Evolutionary conservation across 2,888 invertebrate genomes (phyloP).

Genomic region (Drosophila vallismaia): DNA sequence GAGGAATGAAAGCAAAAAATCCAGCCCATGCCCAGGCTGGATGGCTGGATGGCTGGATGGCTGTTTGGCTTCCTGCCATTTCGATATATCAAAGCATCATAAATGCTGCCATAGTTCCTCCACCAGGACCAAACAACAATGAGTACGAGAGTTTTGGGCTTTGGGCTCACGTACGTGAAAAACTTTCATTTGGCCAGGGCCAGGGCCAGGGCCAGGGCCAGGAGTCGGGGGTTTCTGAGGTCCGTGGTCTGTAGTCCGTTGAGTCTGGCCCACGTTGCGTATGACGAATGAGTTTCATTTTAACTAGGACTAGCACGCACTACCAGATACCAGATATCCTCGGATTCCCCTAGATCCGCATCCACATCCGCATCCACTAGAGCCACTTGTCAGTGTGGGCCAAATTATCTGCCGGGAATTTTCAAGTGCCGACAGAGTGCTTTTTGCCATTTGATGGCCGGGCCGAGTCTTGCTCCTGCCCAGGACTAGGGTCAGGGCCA

Average conservation of each 20-base stretch:
- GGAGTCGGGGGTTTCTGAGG: not conserved
- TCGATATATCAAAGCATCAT: constrained; percentile 76
- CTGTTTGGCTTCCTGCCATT: constrained; percentile 59
- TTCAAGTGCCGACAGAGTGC: constrained; percentile 56
- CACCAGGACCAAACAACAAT: constrained; percentile 37
- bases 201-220: too few species aligned
- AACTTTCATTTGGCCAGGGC: constrained; percentile 23
- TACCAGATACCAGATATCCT: not conserved
- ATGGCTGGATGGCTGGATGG: too few species aligned
- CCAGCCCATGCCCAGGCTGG: constrained; percentile 14
- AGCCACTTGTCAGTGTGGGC: constrained; percentile 65
- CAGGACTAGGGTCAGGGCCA: not conserved
- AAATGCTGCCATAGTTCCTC: constrained; percentile 67
- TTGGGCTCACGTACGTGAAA: constrained; percentile 59
- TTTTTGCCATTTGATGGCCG: not conserved
- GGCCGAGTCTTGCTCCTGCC: not conserved
- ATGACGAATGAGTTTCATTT: constrained; percentile 75
- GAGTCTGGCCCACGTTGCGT: constrained; percentile 31
- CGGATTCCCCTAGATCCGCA: constrained; percentile 30
- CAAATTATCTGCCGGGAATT: constrained; percentile 70
- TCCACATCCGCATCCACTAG: constrained; percentile 15
- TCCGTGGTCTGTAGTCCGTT: not conserved
- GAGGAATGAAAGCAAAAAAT: constrained; percentile 4
- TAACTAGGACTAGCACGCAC: constrained; percentile 57
- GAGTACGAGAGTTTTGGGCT: constrained; percentile 12